Percentiles rank a stretch among this genome's conserved stretches.
phyloP scores from a whole-genome alignment of 2,888 invertebrate species.

The Metalampra italica region DNA sequence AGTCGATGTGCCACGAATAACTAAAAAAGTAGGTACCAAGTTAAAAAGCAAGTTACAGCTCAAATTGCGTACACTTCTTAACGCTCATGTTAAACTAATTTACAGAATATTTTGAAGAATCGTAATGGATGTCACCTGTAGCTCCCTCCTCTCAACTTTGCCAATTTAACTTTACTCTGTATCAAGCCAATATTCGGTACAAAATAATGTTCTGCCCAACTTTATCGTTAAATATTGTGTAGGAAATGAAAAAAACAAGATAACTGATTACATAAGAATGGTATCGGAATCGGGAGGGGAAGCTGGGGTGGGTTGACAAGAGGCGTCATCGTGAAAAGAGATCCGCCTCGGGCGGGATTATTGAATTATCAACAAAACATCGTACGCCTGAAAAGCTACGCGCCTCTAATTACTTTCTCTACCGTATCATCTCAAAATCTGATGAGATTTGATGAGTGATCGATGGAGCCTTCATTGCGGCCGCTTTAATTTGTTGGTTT shows the following conservation, averaged over 20 bases:
- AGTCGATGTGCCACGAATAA: neutral
- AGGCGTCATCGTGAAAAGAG: slow-evolving; percentile 51
- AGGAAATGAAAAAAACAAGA: slow-evolving; percentile 60
- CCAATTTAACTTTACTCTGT: slow-evolving; percentile 76
- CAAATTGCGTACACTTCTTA: neutral
- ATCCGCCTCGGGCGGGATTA: slow-evolving; percentile 61
- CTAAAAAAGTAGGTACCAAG: neutral
- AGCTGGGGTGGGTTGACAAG: slow-evolving; percentile 24
- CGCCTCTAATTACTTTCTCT: slow-evolving; percentile 68
- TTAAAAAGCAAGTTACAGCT: neutral
- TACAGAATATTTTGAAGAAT: slow-evolving; percentile 47
- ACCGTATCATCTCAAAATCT: slow-evolving; percentile 55
- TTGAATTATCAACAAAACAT: slow-evolving; percentile 76
- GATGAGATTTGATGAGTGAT: slow-evolving; percentile 58
- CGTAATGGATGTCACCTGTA: slow-evolving; percentile 61
- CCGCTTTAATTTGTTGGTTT: slow-evolving; percentile 31
- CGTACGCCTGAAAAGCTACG: slow-evolving; percentile 59
- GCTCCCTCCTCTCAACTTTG: slow-evolving; percentile 57
- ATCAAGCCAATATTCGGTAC: slow-evolving; percentile 59
- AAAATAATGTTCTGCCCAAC: slow-evolving; percentile 57
- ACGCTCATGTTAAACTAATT: slow-evolving; percentile 36
- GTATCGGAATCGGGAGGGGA: slow-evolving; percentile 41
- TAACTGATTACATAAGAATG: slow-evolving; percentile 61
- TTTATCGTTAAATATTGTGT: slow-evolving; percentile 53
- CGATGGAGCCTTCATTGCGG: slow-evolving; percentile 50